Conservation (phyloP, 2,797 vertebrate species). For the Phylloscopus collybita region DNA sequence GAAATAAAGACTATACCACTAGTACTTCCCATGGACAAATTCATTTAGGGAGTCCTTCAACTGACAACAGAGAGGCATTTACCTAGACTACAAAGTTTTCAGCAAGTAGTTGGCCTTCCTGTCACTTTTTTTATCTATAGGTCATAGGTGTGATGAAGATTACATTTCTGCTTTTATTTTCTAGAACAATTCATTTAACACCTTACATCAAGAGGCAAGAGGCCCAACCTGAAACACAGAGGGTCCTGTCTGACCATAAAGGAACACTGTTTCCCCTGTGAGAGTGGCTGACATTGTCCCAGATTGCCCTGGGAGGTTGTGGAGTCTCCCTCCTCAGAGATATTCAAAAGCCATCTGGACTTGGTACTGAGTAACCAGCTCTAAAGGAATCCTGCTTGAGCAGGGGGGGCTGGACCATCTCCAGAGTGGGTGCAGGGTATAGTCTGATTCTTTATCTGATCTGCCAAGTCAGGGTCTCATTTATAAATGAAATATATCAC, state of each 20-base stretch:
- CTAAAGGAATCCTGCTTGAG: not conserved
- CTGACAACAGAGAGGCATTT: not conserved
- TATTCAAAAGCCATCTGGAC: not conserved
- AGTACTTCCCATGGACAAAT: not conserved
- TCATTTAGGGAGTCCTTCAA: not conserved
- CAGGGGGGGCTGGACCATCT: accelerated
- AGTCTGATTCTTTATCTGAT: not conserved
- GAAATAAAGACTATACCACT: not conserved
- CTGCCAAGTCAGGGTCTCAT: not conserved
- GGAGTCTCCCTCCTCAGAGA: not conserved
- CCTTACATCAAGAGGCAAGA: not conserved
- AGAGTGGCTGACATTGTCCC: not conserved
- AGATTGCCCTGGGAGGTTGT: not conserved
- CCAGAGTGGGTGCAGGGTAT: not conserved
- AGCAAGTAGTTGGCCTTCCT: not conserved
- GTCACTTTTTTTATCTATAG: not conserved
- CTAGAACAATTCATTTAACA: not conserved
- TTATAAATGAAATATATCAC: not conserved
- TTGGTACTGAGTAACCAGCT: not conserved
- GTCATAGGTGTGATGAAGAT: no score
- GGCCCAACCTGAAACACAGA: not conserved
- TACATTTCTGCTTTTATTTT: not conserved
- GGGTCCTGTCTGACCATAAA: not conserved
- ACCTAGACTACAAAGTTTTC: not conserved
- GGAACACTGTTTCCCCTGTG: not conserved